Evolutionary conservation across 1,140 invertebrate species (phyloP).

Genomic region (Saxidomus purpurata): DNA sequence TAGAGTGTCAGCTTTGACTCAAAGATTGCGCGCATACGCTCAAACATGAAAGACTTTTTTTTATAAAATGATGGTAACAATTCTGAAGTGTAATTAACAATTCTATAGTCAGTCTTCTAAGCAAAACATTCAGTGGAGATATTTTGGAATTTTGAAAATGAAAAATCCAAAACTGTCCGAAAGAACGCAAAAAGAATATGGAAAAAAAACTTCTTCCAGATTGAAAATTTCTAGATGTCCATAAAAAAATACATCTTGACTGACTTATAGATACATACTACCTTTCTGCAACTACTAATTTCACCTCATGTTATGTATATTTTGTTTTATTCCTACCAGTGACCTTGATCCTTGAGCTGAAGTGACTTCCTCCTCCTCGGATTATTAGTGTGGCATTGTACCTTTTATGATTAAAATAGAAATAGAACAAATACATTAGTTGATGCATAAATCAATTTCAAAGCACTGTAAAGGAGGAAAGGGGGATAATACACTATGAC

Average conservation of each 20-base stretch:
- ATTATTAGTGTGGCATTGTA: conserved; percentile 22
- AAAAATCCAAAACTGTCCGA: not conserved
- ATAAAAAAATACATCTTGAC: not conserved
- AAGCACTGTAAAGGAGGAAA: conserved; percentile 4
- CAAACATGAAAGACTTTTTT: not conserved
- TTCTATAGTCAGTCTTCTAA: not conserved
- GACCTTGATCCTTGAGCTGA: conserved; percentile 1
- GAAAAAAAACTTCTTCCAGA: not conserved
- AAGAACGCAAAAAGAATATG: not conserved
- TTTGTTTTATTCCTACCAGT: conserved; percentile 52
- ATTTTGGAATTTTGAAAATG: not conserved
- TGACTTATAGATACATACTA: conserved; percentile 27
- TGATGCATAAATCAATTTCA: conserved; percentile 17
- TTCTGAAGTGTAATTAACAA: not conserved
- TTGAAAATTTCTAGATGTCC: not conserved
- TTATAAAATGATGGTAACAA: not conserved
- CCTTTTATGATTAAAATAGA: conserved; percentile 55
- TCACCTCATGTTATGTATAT: conserved; percentile 43
- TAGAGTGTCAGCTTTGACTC: not conserved
- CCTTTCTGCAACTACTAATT: conserved; percentile 19
- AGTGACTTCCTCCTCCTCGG: not conserved
- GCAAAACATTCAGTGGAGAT: not conserved
- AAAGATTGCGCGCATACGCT: not conserved
- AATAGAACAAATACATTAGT: conserved; percentile 60
- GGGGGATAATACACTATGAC: not conserved